Base-by-base conservation (phyloP, 2,113 vertebrate species). In the Accipiter cooperii region DNA sequence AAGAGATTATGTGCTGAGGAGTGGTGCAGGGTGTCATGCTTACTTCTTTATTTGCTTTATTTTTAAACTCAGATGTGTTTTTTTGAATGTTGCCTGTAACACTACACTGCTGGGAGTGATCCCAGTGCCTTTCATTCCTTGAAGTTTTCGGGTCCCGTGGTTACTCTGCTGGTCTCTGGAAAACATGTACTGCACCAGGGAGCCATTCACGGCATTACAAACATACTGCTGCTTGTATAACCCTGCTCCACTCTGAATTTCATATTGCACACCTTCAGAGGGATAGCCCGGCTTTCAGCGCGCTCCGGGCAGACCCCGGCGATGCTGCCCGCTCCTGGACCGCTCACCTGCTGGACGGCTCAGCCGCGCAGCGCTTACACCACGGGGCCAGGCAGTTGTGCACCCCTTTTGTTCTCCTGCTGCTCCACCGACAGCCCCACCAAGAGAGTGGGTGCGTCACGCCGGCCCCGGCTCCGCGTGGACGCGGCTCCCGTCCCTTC, bases 221-320 rank as follows among this genome's bases (percentile, higher is more conserved):
- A 51, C 33, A 46, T 6, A 26, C 18, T 55, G 17, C 33, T 89
- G 55, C 60, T 34, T 47, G 52, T 34, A 44, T 21, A 86, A 64
- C 15, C 24, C 17, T 51, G 21, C 17, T 83, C 22, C 47, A 20
- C 49, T 92, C 51, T 69, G 40, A 61, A 60, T 91, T 71, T 75
- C 1, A 0, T 25, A 6, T 36, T 10, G 1, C 36, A 46, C 0
- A 1, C 22, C 24, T 79, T 73, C 33, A 5, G 19, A 26, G 24
- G 46, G 31, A 7, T 9, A 6, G 2, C 10, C 58, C 1, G 0
- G 61, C 9, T 40, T 42, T 21, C 58, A 47, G 28, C 8, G 31
- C 2, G 1, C 0, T 0, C 26, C 28, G 16, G 63, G 42, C 44
- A 85, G 63, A 13, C 4, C 17, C 9, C 2, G 2, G 22, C 0